A percentile compares a stretch with the other conserved stretches of the same genome.
Conservation (phyloP, 2,888 invertebrate genomes). For the Parapristionchus giblindavisi region DNA sequence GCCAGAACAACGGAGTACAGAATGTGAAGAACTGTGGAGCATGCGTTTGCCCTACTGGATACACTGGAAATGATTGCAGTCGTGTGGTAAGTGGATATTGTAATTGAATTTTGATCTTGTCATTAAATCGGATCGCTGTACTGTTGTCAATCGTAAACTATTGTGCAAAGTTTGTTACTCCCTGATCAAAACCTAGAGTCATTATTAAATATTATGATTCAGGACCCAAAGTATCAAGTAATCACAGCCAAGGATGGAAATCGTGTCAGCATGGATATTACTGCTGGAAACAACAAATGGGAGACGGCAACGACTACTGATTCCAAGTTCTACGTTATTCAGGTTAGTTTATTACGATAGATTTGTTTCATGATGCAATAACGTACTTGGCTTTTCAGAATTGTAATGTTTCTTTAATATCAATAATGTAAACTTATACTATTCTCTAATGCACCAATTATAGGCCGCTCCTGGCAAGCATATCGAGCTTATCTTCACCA, state of each 20-base stretch:
- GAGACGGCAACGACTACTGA: conserved; percentile 10
- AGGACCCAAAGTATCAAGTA: conserved; percentile 25
- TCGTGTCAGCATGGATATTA: neutral
- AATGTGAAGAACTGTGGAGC: conserved; percentile 11
- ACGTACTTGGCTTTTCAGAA: neutral
- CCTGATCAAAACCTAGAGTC: neutral
- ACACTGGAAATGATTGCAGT: conserved; percentile 5
- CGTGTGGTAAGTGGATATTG: neutral
- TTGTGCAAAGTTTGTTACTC: too few relatives aligned
- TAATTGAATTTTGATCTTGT: neutral
- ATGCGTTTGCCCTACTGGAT: conserved; percentile 9
- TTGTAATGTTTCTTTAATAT: neutral
- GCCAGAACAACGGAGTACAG: conserved; percentile 25
- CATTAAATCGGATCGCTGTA: too few relatives aligned
- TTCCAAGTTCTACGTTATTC: conserved; percentile 13
- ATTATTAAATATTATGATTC: neutral
- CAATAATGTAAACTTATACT: neutral
- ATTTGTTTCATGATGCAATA: neutral
- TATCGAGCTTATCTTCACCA: conserved; percentile 21
- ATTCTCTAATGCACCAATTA: neutral
- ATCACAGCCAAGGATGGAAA: conserved; percentile 19
- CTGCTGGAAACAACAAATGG: conserved; percentile 13
- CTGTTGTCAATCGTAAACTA: too few relatives aligned
- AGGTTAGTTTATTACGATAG: neutral
- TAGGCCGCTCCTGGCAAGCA: conserved; percentile 17